A percentile compares a stretch with the other conserved stretches of the same genome.
phyloP scores from a whole-genome alignment of 2,797 vertebrate genomes.

The Danio kyathit region DNA sequence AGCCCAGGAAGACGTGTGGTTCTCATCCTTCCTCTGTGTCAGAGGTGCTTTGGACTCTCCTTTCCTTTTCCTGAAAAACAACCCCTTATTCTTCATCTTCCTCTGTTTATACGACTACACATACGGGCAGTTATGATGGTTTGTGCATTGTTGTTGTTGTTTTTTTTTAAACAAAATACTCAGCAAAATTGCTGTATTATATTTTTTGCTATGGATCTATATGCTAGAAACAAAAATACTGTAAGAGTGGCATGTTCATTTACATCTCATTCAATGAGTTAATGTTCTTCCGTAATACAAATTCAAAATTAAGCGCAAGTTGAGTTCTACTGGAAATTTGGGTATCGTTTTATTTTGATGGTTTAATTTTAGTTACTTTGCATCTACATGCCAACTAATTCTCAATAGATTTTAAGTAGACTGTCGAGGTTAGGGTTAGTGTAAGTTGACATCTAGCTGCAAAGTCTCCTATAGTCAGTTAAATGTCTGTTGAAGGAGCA shows the following conservation, averaged over 20 bases:
- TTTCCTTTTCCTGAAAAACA: conserved; percentile 50
- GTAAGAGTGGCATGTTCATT: neutral
- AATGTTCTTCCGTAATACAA: neutral
- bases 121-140: conserved; percentile 3
- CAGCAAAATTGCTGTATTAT: neutral
- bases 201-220: neutral
- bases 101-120: conserved; percentile 19
- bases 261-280: conserved; percentile 17
- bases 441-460: too few species aligned
- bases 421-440: too few species aligned
- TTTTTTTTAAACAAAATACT: neutral
- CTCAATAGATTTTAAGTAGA: too few species aligned
- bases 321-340: neutral
- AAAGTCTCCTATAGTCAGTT: too few species aligned
- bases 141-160: neutral
- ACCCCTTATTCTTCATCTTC: conserved; percentile 39
- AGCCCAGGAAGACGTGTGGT: neutral
- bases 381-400: too few species aligned
- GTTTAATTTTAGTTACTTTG: too few species aligned
- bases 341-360: too few species aligned
- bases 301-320: conserved; percentile 4
- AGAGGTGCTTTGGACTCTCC: conserved; percentile 32
- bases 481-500: too few species aligned
- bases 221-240: neutral
- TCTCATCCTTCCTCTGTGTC: conserved; percentile 48